These are phyloP conservation scores for Scelioninae gen. 2 DNA, from an alignment of 2,888 invertebrate genomes.

Conservation along the genomic window DNA sequence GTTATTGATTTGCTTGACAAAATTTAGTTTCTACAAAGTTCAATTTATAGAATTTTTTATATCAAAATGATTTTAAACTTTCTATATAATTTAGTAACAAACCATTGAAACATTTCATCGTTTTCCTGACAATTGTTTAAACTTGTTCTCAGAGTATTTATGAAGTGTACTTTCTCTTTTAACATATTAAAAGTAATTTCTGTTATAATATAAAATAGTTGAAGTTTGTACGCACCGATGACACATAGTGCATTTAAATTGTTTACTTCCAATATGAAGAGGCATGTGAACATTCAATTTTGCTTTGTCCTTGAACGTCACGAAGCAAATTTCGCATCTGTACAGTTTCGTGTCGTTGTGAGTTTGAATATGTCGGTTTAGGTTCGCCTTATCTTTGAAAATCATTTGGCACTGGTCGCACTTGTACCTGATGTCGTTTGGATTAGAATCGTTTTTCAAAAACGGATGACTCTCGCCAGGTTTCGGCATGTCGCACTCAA, in stretches of 20 bases:
- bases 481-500: constrained; percentile 62
- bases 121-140: no score
- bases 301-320: constrained; percentile 67
- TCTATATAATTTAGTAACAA: no score
- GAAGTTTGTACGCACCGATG: constrained; percentile 56
- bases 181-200: constrained; percentile 1
- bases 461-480: constrained; percentile 41
- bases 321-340: constrained; percentile 69
- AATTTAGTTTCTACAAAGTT: no score
- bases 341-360: constrained; percentile 63
- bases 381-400: constrained; percentile 66
- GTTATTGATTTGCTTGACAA: no score
- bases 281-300: constrained; percentile 67
- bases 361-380: constrained; percentile 67
- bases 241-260: constrained; percentile 71
- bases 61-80: no score
- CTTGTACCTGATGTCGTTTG: constrained; percentile 56
- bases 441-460: constrained; percentile 60
- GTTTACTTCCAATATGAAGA: constrained; percentile 66
- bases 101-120: no score
- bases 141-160: no score
- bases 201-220: no score
- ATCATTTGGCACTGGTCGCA: constrained; percentile 67
- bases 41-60: no score
- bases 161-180: no score